A percentile compares a stretch with the other conserved stretches of the same genome.
Evolutionary conservation across 2,797 vertebrate species (phyloP).

Genomic region (Australoheros facetus): DNA sequence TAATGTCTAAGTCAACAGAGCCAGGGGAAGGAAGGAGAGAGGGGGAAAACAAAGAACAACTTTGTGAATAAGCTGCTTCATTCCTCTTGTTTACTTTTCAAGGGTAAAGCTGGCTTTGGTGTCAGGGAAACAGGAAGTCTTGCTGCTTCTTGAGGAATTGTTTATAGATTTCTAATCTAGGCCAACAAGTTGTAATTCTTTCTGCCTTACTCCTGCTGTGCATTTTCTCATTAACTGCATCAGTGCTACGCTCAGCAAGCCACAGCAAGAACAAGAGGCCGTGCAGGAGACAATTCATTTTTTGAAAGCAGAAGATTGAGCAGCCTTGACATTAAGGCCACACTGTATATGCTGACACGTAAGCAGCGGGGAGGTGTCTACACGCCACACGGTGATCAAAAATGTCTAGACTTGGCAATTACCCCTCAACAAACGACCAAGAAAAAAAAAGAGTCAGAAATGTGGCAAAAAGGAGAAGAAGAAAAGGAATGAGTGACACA

Average conservation of each 20-base stretch:
- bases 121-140: conserved; percentile 58
- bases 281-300: conserved; percentile 26
- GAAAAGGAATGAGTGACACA: not conserved
- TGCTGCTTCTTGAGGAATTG: conserved; percentile 51
- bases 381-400: conserved; percentile 33
- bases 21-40: conserved; percentile 29
- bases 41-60: conserved; percentile 56
- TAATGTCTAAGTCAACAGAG: conserved; percentile 80
- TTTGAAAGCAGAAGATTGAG: conserved; percentile 31
- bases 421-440: not conserved
- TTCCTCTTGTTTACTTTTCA: conserved; percentile 73
- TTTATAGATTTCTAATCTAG: conserved; percentile 69
- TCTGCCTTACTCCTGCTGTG: conserved; percentile 53
- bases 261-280: conserved; percentile 35
- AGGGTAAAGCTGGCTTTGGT: conserved; percentile 64
- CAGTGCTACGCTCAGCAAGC: conserved; percentile 43
- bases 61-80: conserved; percentile 69
- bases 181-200: conserved; percentile 58
- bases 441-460: not conserved
- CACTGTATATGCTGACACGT: conserved; percentile 27
- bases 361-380: conserved; percentile 19
- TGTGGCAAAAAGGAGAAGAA: not conserved
- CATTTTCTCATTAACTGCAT: conserved; percentile 64
- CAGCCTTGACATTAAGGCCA: conserved; percentile 35
- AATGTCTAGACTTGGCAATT: conserved; percentile 15